Base-by-base conservation (phyloP, 2,797 vertebrate genomes). In the Ispidina lecontei region DNA sequence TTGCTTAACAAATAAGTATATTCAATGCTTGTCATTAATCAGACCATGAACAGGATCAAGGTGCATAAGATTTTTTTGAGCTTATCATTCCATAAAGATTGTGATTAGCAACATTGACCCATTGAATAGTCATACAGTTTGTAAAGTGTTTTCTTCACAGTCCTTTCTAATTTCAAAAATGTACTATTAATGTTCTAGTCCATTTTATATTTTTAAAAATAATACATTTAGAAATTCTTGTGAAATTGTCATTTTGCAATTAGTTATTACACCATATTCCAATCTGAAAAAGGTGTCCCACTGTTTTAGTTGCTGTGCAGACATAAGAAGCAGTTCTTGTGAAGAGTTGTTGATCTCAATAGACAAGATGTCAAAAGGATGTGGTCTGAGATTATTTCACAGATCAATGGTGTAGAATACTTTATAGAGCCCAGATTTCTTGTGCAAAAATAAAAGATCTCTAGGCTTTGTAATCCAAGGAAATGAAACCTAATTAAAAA, bases 191-290 rank as follows among this genome's bases (percentile, higher is more conserved):
- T 71, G 17, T 47, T 73, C 43, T 20, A 62, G n/a, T 59, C 18
- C 4, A 3, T 58, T 44, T 7, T 9, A 14, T 33, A 2, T 35
- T 60, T 77, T 78, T 67, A 14, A 43, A 71, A 84, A 31, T 10
- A 65, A 29, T 58, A 1, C 4, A 3, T 51, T 63, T 52, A 31
- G 6, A 56, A 68, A 60, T 44, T 21, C 9, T 41, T 31, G 3
- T 33, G n/a, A 78, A 91, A 64, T 14, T 71, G 35, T 41, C 16
- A 26, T 39, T 87, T 75, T 95, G 37, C 21, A n/a, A 8, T 82
- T 75, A 55, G 23, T 70, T 84, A 7, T 0, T 3, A 23, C 11
- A 49, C 55, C 43, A 25, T 65, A 31, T 47, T 81, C 16, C 17
- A 43, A 21, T 39, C 29, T 54, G 25, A 83, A 58, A 19, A 58